Conservation (phyloP, 2,113 vertebrate species). For the Myotis lucifugus region DNA sequence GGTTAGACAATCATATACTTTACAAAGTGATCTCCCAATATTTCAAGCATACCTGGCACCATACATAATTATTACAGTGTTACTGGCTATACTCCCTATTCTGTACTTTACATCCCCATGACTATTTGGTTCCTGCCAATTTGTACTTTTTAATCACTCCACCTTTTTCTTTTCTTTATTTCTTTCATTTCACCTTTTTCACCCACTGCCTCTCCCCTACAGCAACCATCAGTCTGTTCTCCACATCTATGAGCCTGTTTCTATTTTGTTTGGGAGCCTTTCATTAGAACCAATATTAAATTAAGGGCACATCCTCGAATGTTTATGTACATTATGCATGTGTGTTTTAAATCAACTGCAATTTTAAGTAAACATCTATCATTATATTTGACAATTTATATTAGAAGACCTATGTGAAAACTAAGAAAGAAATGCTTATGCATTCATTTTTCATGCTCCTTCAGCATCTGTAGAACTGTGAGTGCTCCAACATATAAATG, state of each 20-base stretch:
- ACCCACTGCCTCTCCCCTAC: not conserved
- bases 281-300: not conserved
- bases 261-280: not conserved
- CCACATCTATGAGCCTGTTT: not conserved
- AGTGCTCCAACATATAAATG: not conserved
- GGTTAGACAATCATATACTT: not conserved
- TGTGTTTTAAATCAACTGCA: slow-evolving; percentile 37
- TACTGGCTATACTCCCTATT: not conserved
- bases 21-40: not conserved
- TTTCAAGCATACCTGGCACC: not conserved
- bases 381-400: not conserved
- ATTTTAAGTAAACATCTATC: slow-evolving; percentile 37
- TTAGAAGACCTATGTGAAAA: not conserved
- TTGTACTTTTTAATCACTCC: not conserved
- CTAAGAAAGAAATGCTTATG: not conserved
- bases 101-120: not conserved
- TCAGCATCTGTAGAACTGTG: not conserved
- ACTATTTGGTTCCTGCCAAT: not conserved
- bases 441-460: not conserved
- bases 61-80: not conserved
- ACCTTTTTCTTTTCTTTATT: not conserved
- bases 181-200: not conserved
- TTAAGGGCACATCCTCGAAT: not conserved
- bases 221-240: not conserved
- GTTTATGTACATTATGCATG: not conserved